These are phyloP conservation scores for Chamaetylas fuelleborni DNA, from an alignment of 2,113 vertebrate species.

Conservation along the genomic window DNA sequence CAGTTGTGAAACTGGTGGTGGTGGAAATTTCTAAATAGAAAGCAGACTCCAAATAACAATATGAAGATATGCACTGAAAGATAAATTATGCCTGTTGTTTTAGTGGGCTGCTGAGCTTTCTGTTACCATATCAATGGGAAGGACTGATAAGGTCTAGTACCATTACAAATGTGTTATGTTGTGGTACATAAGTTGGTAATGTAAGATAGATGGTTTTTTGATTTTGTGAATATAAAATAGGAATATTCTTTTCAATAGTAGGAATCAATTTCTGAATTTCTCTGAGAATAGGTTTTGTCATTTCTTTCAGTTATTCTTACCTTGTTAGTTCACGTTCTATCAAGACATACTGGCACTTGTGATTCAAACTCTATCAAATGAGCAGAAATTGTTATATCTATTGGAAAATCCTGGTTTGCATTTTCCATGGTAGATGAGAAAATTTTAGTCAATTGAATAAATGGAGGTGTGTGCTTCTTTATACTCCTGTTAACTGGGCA, in stretches of 20 bases:
- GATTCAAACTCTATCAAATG: background rate
- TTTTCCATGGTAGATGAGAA: background rate
- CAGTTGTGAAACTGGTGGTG: background rate
- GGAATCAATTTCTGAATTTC: background rate
- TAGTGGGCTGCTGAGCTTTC: background rate
- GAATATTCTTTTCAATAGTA: background rate
- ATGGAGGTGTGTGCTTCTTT: background rate
- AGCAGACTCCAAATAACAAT: background rate
- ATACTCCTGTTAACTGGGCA: background rate
- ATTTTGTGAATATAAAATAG: background rate
- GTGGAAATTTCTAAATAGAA: background rate
- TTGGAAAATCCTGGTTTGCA: background rate
- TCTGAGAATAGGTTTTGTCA: background rate
- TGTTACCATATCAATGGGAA: background rate
- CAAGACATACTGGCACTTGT: background rate
- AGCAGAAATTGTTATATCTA: background rate
- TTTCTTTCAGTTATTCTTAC: background rate
- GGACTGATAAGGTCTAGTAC: background rate
- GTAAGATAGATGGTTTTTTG: background rate
- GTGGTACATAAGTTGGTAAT: background rate
- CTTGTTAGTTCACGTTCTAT: background rate
- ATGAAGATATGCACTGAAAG: background rate
- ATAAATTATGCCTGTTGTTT: background rate
- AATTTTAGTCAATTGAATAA: background rate
- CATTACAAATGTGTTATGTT: background rate